Conservation (phyloP, 2,888 invertebrate genomes). For the Cataglyphis albicans region DNA sequence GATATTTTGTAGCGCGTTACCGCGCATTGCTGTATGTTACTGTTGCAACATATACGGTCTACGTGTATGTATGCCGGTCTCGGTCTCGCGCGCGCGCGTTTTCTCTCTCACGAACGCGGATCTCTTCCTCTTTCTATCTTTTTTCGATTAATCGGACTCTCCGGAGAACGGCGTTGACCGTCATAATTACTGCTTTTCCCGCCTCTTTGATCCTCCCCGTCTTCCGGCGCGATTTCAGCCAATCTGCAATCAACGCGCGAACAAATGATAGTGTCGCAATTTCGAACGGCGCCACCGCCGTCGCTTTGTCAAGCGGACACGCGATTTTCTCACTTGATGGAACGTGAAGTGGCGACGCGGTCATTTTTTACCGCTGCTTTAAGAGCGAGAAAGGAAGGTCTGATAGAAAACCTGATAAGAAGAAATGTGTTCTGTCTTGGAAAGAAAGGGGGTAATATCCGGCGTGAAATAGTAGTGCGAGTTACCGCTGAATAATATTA, state of each 20-base stretch:
- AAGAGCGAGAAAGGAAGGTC: slow-evolving; percentile 30
- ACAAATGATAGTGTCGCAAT: slow-evolving; percentile 74
- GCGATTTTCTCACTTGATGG: slow-evolving; percentile 55
- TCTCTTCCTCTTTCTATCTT: slow-evolving; percentile 23
- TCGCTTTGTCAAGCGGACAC: slow-evolving; percentile 54
- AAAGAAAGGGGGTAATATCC: slow-evolving; percentile 29
- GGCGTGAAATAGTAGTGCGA: slow-evolving; percentile 18
- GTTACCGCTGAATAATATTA: slow-evolving; percentile 1
- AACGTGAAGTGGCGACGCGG: slow-evolving; percentile 40
- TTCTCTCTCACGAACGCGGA: slow-evolving; percentile 10
- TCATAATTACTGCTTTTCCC: slow-evolving; percentile 74
- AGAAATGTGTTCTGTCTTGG: slow-evolving; percentile 48
- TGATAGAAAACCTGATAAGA: slow-evolving; percentile 50
- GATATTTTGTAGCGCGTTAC: slow-evolving; percentile 78
- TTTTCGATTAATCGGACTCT: slow-evolving; percentile 12
- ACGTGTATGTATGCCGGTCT: slow-evolving; percentile 40
- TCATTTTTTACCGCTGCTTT: slow-evolving; percentile 44
- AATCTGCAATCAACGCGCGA: slow-evolving; percentile 79
- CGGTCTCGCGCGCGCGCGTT: slow-evolving; percentile 12
- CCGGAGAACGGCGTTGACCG: slow-evolving; percentile 41
- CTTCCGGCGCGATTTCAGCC: slow-evolving; percentile 75
- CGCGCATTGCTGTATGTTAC: neutral
- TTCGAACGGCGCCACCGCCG: slow-evolving; percentile 54
- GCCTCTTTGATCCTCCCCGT: neutral
- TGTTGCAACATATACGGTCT: slow-evolving; percentile 40